These are phyloP conservation scores for Bujurquina vittata DNA, from an alignment of 2,113 vertebrate genomes.

Conservation along the genomic window DNA sequence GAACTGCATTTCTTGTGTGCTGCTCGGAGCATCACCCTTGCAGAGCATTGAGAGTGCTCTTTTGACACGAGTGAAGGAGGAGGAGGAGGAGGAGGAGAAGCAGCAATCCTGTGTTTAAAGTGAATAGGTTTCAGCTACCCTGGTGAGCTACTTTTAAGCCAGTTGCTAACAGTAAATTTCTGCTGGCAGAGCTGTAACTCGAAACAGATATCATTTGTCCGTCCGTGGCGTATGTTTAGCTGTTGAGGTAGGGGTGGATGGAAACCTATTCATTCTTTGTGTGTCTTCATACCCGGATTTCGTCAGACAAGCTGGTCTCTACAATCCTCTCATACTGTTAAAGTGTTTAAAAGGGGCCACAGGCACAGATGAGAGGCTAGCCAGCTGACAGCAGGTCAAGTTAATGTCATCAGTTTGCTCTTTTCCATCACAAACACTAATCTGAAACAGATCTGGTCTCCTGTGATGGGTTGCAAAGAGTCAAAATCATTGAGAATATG, in stretches of 20 bases:
- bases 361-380: neutral
- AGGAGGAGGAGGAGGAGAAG: neutral
- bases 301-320: neutral
- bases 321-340: neutral
- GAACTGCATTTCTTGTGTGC: slow-evolving; percentile 28
- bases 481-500: neutral
- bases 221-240: neutral
- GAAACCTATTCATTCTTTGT: neutral
- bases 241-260: neutral
- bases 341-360: slow-evolving; percentile 1
- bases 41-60: neutral
- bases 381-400: neutral
- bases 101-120: slow-evolving; percentile 11
- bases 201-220: neutral
- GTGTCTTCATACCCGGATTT: neutral
- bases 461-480: neutral
- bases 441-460: neutral
- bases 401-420: slow-evolving; percentile 4
- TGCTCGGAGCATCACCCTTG: slow-evolving; percentile 27
- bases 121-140: slow-evolving; percentile 5
- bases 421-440: slow-evolving; percentile 4
- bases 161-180: neutral
- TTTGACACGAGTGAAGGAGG: neutral
- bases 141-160: neutral
- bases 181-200: neutral